Percentiles rank a stretch among this genome's conserved stretches.
These are phyloP conservation scores for Antidorcas marsupialis DNA, from an alignment of 2,113 vertebrate genomes.

Conservation along the genomic window DNA sequence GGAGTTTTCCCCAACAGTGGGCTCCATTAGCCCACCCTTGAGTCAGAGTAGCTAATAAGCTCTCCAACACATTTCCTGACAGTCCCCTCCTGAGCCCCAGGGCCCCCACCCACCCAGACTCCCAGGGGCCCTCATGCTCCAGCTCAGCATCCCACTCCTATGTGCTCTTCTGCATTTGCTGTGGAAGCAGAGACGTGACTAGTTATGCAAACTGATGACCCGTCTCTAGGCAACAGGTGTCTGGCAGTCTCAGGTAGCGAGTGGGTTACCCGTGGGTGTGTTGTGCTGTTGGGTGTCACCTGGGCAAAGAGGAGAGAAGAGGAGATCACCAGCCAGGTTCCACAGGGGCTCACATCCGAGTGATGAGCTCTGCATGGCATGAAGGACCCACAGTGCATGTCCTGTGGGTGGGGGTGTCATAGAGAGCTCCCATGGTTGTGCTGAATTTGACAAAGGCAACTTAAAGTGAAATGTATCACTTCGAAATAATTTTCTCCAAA, in stretches of 20 bases:
- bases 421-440: fast-evolving
- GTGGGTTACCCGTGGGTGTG: fast-evolving
- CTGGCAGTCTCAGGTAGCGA: background rate
- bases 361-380: fast-evolving
- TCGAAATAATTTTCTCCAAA: background rate
- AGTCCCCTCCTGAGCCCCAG: too few relatives aligned
- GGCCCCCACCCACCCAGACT: background rate
- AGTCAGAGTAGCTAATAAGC: too few relatives aligned
- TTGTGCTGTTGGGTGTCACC: background rate
- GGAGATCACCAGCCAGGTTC: background rate
- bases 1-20: background rate
- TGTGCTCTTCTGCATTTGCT: background rate
- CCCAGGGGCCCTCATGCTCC: background rate
- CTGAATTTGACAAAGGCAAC: background rate
- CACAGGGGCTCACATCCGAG: fast-evolving
- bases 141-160: background rate
- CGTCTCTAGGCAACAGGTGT: too few relatives aligned
- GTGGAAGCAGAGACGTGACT: fast-evolving
- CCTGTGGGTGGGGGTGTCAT: background rate
- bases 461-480: background rate
- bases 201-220: background rate
- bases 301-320: background rate
- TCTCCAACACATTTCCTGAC: too few relatives aligned
- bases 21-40: background rate
- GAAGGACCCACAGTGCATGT: background rate